Base-by-base conservation (phyloP, 2,888 invertebrate species). In the Myathropa florea region DNA sequence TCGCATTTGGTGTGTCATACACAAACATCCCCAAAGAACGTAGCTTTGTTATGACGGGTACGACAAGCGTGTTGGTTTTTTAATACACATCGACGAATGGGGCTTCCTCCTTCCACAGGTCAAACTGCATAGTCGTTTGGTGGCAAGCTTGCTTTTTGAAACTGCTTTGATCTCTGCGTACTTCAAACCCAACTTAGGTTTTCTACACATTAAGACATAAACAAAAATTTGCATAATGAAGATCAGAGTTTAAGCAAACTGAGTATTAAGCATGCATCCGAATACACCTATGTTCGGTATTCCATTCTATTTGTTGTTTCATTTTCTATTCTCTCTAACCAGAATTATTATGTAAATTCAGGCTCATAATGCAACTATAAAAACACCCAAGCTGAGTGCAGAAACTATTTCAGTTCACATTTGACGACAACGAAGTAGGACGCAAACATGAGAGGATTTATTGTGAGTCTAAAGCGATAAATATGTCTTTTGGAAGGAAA, bases 331-430 rank as follows among this genome's bases (percentile, higher is more conserved):
- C n/a, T 3, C 18, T 18, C 46, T 18, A 46, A 46, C 46, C 46
- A 46, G 46, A 46, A 46, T 18, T 46, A 6, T 46, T 46, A 46
- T 46, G 46, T 46, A 18, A 46, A 46, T 46, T 46, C 18, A 18
- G 18, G 46, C 46, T 18, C 3, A 46, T 18, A 46, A 57, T 57
- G 23, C 57, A 57, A 57, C 57, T 57, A 57, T 57, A 57, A 57
- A 57, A 57, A 46, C 23, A 18, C 24, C 24, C 10, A 23, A 24
- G 57, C 24, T 23, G 57, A 57, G 9, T 57, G 57, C 23, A 57
- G 57, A 57, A 57, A 57, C 57, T 57, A 57, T 24, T 57, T 57
- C 57, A 57, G 23, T 57, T 57, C 24, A 14, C 57, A 57, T 57
- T 14, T 14, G 57, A 10, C 57, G 57, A 57, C 57, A 14, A 57